phyloP scores from a whole-genome alignment of 1,140 invertebrate genomes.

The Macrocentrus cingulum region DNA sequence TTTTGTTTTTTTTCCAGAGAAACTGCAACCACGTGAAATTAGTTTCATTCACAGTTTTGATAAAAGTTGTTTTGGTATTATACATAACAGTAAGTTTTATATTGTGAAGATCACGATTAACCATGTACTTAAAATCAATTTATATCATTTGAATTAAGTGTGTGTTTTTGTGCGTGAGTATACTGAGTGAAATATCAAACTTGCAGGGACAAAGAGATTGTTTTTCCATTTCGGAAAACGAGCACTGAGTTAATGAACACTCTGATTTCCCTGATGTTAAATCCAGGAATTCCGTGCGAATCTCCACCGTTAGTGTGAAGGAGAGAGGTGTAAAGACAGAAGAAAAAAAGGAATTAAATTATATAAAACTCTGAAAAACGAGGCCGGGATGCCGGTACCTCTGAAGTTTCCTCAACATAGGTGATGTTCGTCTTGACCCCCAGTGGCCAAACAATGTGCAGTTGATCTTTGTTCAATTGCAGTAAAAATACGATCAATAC shows the following conservation, averaged over 20 bases:
- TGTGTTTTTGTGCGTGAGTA: too few species aligned
- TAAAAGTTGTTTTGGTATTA: not conserved
- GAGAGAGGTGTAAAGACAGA: constrained; percentile 11
- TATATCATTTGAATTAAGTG: too few species aligned
- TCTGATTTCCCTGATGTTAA: constrained; percentile 6
- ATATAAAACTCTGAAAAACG: constrained; percentile 13
- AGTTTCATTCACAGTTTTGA: constrained; percentile 18
- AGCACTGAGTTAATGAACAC: constrained; percentile 11
- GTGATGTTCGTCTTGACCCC: constrained; percentile 94
- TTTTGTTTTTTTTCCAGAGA: constrained; percentile 3
- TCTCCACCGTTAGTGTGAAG: constrained; percentile 16
- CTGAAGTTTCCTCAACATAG: constrained; percentile 84
- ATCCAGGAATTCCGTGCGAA: constrained; percentile 14
- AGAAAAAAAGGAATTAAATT: constrained; percentile 13
- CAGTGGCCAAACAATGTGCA: constrained; percentile 92
- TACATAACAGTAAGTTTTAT: not conserved
- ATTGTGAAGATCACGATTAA: too few species aligned
- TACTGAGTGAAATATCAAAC: too few species aligned
- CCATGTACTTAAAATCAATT: too few species aligned
- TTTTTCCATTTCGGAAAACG: not conserved
- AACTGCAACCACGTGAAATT: constrained; percentile 26
- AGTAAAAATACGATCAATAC: constrained; percentile 97
- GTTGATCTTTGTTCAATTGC: constrained; percentile 95
- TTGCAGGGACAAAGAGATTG: not conserved
- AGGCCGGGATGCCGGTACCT: constrained; percentile 63